Evolutionary conservation across 2,888 invertebrate genomes (phyloP), one percentile per base, ranked within the genome.

Genomic region (Eulithis testata): DNA sequence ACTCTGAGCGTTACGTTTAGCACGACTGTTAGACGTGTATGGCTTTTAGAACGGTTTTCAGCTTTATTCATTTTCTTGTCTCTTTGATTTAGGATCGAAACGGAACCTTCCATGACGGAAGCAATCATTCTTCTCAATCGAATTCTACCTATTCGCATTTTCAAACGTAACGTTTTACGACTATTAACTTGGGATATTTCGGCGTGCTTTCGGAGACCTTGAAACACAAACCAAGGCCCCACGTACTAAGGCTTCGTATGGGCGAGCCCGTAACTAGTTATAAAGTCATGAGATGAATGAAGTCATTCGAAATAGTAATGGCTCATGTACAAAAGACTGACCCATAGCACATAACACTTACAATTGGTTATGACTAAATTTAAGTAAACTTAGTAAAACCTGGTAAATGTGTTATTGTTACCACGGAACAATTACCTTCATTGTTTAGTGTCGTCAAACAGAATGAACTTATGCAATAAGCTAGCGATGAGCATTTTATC

Each of bases 241-340:
- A 58, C 67, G 67, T 69, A 67, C 64, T 50, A 57, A 60, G 65
- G 59, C 66, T 67, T 63, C 45, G 56, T 45, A 66, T 69, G 61
- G 73, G 67, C 65, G 65, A 37, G 60, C 56, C 51, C 57, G 60
- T 40, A 50, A 62, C 55, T 55, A 66, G 53, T 60, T 59, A 55
- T 58, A 56, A 52, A 63, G 58, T 51, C 69, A 68, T 72, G 67
- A 65, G 57, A 66, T 76, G 74, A 79, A 82, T 83, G 78, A 77
- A 82, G 69, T 75, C 73, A 75, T 77, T 69, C 63, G 57, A 60
- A 56, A 57, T 54, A 53, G 52, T 27, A 50, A 43, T 50, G 37
- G 11, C 53, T 47, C 36, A 55, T 27, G 49, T 63, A 45, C 14
- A 47, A 6, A 49, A 21, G 21, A 21, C 49, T 49, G 9, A 47